Evolutionary conservation across 1,140 invertebrate species (phyloP).

Genomic region (Leptonema lineaticorne): DNA sequence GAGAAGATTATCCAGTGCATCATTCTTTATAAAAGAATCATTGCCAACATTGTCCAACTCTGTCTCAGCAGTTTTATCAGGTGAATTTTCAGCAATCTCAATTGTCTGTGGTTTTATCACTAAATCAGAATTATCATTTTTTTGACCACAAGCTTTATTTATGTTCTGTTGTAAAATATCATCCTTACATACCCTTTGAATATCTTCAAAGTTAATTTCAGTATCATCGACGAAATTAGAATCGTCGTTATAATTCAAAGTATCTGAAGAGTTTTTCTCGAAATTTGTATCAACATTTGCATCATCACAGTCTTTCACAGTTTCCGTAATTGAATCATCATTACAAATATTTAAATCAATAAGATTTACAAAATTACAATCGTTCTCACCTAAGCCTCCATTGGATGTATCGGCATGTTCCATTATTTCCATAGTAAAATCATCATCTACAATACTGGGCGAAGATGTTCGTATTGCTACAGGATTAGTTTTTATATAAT

Average conservation of each 20-base stretch:
- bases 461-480: conserved; percentile 26
- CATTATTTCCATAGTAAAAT: conserved; percentile 11
- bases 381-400: conserved; percentile 23
- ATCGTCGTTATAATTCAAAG: conserved; percentile 18
- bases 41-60: background rate
- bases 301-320: conserved; percentile 39
- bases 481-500: conserved; percentile 36
- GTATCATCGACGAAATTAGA: conserved; percentile 27
- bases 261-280: conserved; percentile 22
- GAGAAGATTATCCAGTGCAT: too few relatives aligned
- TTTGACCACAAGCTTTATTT: conserved; percentile 30
- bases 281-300: conserved; percentile 33
- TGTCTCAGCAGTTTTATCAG: background rate
- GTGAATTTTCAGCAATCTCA: conserved; percentile 1
- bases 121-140: background rate
- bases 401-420: conserved; percentile 16
- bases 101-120: background rate
- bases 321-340: conserved; percentile 22
- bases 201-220: conserved; percentile 36
- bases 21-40: background rate
- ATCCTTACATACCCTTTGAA: conserved; percentile 32
- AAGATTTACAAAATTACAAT: conserved; percentile 19
- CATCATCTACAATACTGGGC: conserved; percentile 22
- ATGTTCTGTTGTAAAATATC: background rate
- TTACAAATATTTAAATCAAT: conserved; percentile 13